A percentile compares a stretch with the other conserved stretches of the same genome.
These are phyloP conservation scores for Ctenoplectra terminalis DNA, from an alignment of 1,140 invertebrate species.

Conservation along the genomic window DNA sequence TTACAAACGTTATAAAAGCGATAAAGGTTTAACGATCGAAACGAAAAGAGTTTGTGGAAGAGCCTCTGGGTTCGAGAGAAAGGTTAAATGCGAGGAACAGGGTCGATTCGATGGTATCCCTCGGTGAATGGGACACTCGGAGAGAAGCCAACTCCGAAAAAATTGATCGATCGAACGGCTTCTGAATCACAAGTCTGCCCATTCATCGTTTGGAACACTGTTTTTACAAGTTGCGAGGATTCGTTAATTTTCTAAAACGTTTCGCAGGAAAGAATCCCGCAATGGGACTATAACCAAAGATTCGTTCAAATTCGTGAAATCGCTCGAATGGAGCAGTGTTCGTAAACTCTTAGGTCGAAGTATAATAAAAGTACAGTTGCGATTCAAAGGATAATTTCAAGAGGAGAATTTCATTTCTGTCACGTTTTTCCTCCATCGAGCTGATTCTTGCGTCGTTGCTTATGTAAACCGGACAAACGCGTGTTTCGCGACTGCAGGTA, in stretches of 20 bases:
- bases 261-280: too few species aligned
- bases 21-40: too few species aligned
- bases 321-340: background rate
- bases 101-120: background rate
- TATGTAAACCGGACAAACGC: background rate
- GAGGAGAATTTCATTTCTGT: background rate
- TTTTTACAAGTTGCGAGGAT: background rate
- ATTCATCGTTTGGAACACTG: background rate
- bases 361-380: too few species aligned
- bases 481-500: background rate
- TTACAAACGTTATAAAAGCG: too few species aligned
- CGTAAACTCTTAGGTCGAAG: too few species aligned
- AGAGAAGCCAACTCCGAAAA: background rate
- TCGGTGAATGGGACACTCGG: too few species aligned
- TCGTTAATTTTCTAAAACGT: background rate
- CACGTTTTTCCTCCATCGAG: background rate
- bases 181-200: background rate
- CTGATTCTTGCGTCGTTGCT: background rate
- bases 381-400: too few species aligned
- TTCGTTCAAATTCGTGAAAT: background rate
- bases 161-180: background rate
- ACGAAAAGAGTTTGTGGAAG: background rate
- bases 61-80: background rate
- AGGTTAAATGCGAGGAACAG: slow-evolving; percentile 1
- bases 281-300: background rate